Evolutionary conservation across 2,113 vertebrate genomes (phyloP), one percentile per base, ranked within the genome.

Genomic region (Saguinus midas): DNA sequence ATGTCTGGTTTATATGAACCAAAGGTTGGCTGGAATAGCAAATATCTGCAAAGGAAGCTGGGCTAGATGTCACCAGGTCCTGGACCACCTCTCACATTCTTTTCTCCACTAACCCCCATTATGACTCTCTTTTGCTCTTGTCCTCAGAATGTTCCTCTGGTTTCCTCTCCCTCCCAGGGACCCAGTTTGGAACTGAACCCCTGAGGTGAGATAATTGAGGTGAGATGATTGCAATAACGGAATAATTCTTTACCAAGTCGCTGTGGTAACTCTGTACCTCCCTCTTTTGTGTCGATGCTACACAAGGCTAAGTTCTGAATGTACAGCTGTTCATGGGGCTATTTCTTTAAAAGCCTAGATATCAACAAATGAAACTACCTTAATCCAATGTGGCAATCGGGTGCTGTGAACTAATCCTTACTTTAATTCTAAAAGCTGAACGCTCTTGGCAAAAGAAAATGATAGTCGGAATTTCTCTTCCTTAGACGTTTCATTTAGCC

Each of bases 281-380:
- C 48, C 29, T 12, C 37, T 80, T 81, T 73, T 58, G 40, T 80
- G 57, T 18, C 12, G 23, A 32, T 61, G 48, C 55, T 80, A 35
- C 40, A 40, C 32, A 52, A 20, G 37, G 43, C n/a, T 79, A 82
- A 87, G 45, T 32, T 93, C 78, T 64, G 20, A 82, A 72, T 90
- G n/a, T 78, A 16, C 6, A 43, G 17, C 43, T 92, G 32, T 82
- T 68, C 58, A 50, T n/a, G 29, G 35, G 75, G 80, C 29, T 45
- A 29, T 70, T 96, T 92, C 57, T 55, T 55, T 27, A 83, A 58
- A 70, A 70, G 58, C 12, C 68, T 61, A 21, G 68, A 40, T 85
- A 75, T 96, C 89, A 86, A 83, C 43, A 72, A 83, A 84, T 45
- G 61, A 91, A 76, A 58, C 32, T 18, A 73, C 94, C 76, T 90